phyloP scores from a whole-genome alignment of 2,113 vertebrate species.

The Hemicordylus capensis region DNA sequence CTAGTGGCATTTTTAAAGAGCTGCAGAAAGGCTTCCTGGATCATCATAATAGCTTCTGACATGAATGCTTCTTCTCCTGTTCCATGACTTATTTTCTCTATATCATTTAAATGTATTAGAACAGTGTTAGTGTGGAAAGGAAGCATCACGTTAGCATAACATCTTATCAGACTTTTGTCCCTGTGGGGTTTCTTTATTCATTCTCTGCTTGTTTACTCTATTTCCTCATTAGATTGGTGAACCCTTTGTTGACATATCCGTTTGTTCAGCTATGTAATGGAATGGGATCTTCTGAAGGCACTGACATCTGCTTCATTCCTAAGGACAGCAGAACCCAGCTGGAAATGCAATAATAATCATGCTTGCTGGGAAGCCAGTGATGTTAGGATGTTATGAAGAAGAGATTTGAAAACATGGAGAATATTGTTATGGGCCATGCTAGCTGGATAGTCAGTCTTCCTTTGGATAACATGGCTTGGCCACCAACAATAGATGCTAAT shows the following conservation, averaged over 20 bases:
- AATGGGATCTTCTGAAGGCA: conserved; percentile 73
- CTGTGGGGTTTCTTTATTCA: conserved; percentile 75
- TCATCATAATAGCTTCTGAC: conserved; percentile 71
- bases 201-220: conserved; percentile 75
- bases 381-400: background rate
- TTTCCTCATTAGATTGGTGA: conserved; percentile 76
- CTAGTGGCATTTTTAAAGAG: conserved; percentile 27
- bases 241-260: conserved; percentile 77
- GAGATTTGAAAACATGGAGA: background rate
- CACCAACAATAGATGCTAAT: background rate
- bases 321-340: conserved; percentile 69
- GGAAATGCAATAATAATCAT: conserved; percentile 71
- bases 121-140: conserved; percentile 70
- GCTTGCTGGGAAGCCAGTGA: conserved; percentile 47
- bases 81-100: conserved; percentile 68
- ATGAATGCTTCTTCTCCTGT: conserved; percentile 55
- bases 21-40: conserved; percentile 44
- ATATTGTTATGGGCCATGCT: background rate
- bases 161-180: conserved; percentile 78
- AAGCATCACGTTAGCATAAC: conserved; percentile 77
- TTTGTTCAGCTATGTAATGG: conserved; percentile 78
- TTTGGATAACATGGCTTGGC: background rate
- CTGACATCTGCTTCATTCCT: conserved; percentile 78
- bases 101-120: conserved; percentile 77
- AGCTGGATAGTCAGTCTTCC: background rate